Base-by-base conservation (phyloP, 2,888 invertebrate species). In the Erebia aethiops region DNA sequence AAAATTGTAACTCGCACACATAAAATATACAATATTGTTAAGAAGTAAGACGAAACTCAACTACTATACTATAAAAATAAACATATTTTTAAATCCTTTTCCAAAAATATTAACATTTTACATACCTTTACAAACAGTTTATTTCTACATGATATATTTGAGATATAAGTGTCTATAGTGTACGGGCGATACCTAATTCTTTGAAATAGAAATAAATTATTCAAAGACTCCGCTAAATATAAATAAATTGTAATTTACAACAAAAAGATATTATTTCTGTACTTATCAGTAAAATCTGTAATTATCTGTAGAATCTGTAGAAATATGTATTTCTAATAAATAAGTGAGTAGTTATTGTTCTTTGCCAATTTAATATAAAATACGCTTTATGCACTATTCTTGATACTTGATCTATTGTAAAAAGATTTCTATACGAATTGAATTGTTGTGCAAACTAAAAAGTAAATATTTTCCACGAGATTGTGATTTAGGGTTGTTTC, bases 351-450 rank as follows among this genome's bases (percentile, higher is more conserved):
- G 46, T 14, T 49, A 13, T 43, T 52, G 51, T 16, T 61, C 43
- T 52, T 58, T 18, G 58, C 26, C 46, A 63, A 67, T 57, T 51
- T 41, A 52, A 41, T 64, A 64, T 16, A 54, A 54, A 60, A 67
- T 18, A 63, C 61, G 62, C 60, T 26, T 66, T 69, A 61, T 62
- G 67, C 67, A 77, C 77, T 91, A 92, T 91, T 92, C 91, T 92
- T 92, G 92, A 92, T 92, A 92, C 88, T 84, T 79, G 78, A 77
- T 80, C 89, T 91, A 84, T 89, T 92, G 90, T 91, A 89, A 82
- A 91, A 89, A 89, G 71, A 75, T 82, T 84, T 87, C 85, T 87
- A 84, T 82, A 82, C 79, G 75, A 82, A 82, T 82, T 80, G 71
- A 67, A 35, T 67, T 79, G 80, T 77, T 78, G 76, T 77, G 79